Conservation (phyloP, 2,113 vertebrate species). For the Delphinapterus leucas region DNA sequence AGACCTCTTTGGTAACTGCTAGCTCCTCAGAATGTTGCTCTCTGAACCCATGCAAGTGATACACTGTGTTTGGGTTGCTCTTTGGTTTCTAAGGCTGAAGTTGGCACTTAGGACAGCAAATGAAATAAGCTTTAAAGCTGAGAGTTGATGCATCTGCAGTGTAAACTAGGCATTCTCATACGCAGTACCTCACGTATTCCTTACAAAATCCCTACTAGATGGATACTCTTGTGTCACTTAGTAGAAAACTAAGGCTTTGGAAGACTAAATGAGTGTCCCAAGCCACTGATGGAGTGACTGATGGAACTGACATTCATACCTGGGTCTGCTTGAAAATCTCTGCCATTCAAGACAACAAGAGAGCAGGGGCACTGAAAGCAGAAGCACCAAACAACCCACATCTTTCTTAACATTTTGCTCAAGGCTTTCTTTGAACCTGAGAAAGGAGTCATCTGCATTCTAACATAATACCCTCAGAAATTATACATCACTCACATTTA, state of each 20-base stretch:
- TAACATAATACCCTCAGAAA: background rate
- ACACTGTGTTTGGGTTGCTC: background rate
- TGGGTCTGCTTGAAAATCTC: background rate
- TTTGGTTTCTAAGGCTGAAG: background rate
- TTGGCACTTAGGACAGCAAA: background rate
- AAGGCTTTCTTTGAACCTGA: background rate
- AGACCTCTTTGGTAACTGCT: background rate
- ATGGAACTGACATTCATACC: background rate
- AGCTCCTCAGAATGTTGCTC: background rate
- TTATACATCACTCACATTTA: background rate
- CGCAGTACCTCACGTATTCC: background rate
- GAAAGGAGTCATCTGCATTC: background rate
- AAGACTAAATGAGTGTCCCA: background rate
- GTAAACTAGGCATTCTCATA: background rate
- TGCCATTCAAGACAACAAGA: background rate
- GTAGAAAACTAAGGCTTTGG: conserved; percentile 37
- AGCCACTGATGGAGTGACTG: background rate
- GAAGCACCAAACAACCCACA: background rate
- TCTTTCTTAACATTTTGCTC: background rate
- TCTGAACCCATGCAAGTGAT: background rate
- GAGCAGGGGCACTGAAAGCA: background rate
- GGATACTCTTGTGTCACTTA: background rate
- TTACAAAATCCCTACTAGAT: background rate
- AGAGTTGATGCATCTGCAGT: background rate
- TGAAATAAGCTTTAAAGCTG: background rate